Percentiles rank a stretch among this genome's conserved stretches.
Conservation (phyloP, 2,113 vertebrate species). For the Uria lomvia region DNA sequence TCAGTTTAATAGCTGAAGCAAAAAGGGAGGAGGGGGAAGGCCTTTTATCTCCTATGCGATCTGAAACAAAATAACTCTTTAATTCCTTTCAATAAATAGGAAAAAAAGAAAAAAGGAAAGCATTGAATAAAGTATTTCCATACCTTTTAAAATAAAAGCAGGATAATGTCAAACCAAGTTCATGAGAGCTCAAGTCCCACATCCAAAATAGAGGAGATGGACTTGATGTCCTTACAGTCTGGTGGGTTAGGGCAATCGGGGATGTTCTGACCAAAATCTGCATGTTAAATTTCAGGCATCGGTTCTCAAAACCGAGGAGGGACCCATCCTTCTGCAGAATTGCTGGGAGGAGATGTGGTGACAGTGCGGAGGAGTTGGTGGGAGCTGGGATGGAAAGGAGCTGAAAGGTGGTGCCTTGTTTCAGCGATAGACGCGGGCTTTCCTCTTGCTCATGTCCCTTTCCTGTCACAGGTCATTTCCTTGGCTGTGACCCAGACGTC, state of each 20-base stretch:
- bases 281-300: background rate
- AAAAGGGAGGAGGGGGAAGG: background rate
- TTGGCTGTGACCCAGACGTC: background rate
- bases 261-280: background rate
- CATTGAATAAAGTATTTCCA: background rate
- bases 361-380: background rate
- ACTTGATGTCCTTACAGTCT: background rate
- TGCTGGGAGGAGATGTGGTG: background rate
- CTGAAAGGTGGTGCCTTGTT: background rate
- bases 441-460: constrained; percentile 28
- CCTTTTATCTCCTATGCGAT: background rate
- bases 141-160: background rate
- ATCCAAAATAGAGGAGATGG: background rate
- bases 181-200: background rate
- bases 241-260: background rate
- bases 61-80: background rate
- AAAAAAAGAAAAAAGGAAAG: background rate
- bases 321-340: background rate
- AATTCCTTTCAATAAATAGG: background rate
- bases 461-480: background rate
- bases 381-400: background rate
- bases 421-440: background rate
- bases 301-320: background rate
- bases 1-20: background rate
- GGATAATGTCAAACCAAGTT: background rate